Base-by-base conservation (phyloP, 2,113 vertebrate species). In the Casuarius casuarius region DNA sequence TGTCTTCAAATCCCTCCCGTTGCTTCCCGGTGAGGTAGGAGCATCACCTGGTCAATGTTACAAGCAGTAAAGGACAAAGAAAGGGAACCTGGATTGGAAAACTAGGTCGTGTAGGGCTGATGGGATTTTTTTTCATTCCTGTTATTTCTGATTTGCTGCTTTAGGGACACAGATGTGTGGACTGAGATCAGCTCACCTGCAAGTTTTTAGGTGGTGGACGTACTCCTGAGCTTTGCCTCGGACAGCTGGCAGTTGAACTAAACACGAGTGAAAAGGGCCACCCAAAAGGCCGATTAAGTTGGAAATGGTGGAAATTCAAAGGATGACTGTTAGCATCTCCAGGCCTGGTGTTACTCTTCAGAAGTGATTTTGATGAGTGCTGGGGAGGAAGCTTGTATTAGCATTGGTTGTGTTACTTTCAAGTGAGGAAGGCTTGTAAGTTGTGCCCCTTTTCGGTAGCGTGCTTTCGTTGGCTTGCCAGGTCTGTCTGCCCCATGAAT, bases 121-220 rank as follows among this genome's bases (percentile, higher is more conserved):
- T 46, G 44, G 16, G 87, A 83, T 0, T 0, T 86, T 0, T 31
- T 12, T 67, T 90, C 75, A 73, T 85, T 95, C 91, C 91, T 44
- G 10, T 87, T 84, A 54, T 89, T 97, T 42, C 77, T 56, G 56
- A 62, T 89, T 86, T 3, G 0, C 26, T 68, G 38, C 90, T 87
- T 38, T 21, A 8, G 49, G 71, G 85, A 88, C 6, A 44, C 76
- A 91, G 94, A 90, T 93, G 88, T 65, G 15, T 26, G 10, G 46
- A 3, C 70, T 73, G 77, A 63, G 74, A 61, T 83, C 70, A 74
- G 67, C 46, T 97, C 92, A 85, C 94, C 92, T 97, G 91, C 72
- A 88, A 2, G 67, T 40, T 94, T 87, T 79, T 49, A 90, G 84
- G 84, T 21, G 56, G 66, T 91, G 75, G 89, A 44, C 1, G 2